Percentiles rank a stretch among this genome's conserved stretches.
Evolutionary conservation across 2,113 vertebrate genomes (phyloP).

Genomic region (Ariopsis seemanni): DNA sequence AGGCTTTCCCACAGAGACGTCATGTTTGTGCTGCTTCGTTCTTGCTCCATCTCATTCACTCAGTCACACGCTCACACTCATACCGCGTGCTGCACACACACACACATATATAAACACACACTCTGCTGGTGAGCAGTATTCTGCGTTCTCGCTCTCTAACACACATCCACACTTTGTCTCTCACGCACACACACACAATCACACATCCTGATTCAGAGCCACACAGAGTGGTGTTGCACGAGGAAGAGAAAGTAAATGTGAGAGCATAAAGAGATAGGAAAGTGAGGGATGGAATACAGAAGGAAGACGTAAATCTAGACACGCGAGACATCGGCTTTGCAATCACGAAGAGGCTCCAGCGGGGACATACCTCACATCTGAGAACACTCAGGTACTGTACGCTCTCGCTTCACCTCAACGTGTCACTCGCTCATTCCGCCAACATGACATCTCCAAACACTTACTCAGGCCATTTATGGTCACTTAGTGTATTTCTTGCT

Average conservation of each 20-base stretch:
- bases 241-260: constrained; percentile 13
- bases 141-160: constrained; percentile 12
- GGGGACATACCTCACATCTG: neutral
- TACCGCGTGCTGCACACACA: constrained; percentile 28
- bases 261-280: constrained; percentile 22
- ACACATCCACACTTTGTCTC: constrained; percentile 1
- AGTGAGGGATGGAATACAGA: constrained; percentile 23
- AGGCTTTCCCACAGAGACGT: constrained; percentile 49
- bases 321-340: neutral
- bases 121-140: neutral
- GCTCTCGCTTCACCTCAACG: constrained; percentile 13
- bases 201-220: constrained; percentile 14
- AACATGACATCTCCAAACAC: neutral
- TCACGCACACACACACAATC: neutral
- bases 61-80: constrained; percentile 33
- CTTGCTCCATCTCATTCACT: constrained; percentile 41
- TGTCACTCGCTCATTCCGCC: neutral
- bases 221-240: neutral
- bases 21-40: constrained; percentile 46
- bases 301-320: constrained; percentile 34
- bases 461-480: neutral
- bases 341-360: constrained; percentile 24
- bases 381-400: constrained; percentile 39
- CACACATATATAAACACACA: neutral
- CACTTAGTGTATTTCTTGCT: neutral